Evolutionary conservation across 2,888 invertebrate species (phyloP).

Genomic region (Folsomia candida): DNA sequence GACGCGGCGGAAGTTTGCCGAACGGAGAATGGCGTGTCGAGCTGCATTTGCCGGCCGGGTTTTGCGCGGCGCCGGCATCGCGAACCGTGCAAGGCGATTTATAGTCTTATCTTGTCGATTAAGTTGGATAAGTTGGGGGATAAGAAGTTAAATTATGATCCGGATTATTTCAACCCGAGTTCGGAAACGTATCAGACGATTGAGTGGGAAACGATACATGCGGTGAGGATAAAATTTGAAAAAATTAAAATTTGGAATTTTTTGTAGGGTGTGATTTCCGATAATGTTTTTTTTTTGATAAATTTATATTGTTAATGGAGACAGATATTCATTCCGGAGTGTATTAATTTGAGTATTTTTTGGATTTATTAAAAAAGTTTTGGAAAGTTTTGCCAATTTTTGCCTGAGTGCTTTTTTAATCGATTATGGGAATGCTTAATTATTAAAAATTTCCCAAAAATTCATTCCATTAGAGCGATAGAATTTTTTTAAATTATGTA

Average conservation of each 20-base stretch:
- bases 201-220: constrained; percentile 80
- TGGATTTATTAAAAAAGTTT: too few species aligned
- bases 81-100: constrained; percentile 73
- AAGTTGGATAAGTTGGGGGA: constrained; percentile 81
- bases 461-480: too few species aligned
- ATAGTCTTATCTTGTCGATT: constrained; percentile 74
- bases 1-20: constrained; percentile 83
- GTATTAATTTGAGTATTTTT: too few species aligned
- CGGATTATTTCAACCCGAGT: constrained; percentile 69
- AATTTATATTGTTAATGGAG: neutral
- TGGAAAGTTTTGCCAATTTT: too few species aligned
- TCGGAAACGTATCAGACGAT: constrained; percentile 79
- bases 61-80: constrained; percentile 65
- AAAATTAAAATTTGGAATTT: constrained; percentile 10
- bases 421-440: too few species aligned
- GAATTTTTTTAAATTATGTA: too few species aligned
- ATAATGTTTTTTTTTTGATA: neutral
- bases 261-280: neutral
- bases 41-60: constrained; percentile 81
- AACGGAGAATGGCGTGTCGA: constrained; percentile 80
- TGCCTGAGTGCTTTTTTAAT: too few species aligned
- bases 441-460: too few species aligned
- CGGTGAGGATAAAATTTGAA: constrained; percentile 62
- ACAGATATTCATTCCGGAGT: too few species aligned
- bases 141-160: constrained; percentile 73